Evolutionary conservation across 2,113 vertebrate species (phyloP).

Genomic region (Sterrhoptilus dennistouni): DNA sequence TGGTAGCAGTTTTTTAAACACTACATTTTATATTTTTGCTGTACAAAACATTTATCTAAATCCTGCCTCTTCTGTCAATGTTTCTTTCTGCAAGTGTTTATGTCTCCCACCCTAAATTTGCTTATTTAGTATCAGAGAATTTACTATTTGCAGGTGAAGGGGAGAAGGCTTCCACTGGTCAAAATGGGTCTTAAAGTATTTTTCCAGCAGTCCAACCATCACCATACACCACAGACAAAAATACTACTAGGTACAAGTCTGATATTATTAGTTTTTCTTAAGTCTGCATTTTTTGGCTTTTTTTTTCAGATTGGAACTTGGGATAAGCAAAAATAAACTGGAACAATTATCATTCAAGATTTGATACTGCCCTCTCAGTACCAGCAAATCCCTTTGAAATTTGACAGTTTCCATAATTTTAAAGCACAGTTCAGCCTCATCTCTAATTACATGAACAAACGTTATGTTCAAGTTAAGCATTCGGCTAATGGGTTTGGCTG

Average conservation of each 20-base stretch:
- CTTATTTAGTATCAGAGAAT: background rate
- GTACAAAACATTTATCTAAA: background rate
- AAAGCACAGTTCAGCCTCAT: background rate
- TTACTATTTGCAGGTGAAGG: background rate
- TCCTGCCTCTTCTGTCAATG: background rate
- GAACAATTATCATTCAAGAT: background rate
- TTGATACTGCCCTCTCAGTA: background rate
- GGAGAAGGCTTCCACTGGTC: background rate
- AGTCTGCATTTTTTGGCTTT: background rate
- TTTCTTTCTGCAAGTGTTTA: background rate
- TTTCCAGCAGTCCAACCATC: background rate
- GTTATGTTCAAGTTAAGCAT: background rate
- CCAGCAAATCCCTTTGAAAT: background rate
- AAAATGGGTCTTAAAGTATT: background rate
- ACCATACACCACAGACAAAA: background rate
- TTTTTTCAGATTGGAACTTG: background rate
- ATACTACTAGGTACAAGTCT: background rate
- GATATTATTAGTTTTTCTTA: background rate
- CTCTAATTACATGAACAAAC: background rate
- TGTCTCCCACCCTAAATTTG: background rate
- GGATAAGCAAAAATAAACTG: background rate
- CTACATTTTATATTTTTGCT: background rate
- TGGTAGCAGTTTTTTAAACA: background rate
- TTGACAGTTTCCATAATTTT: background rate
- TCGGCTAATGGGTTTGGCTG: background rate